Percentiles rank a stretch among this genome's conserved stretches.
Conservation (phyloP, 1,140 invertebrate species). For the Manduca sexta region DNA sequence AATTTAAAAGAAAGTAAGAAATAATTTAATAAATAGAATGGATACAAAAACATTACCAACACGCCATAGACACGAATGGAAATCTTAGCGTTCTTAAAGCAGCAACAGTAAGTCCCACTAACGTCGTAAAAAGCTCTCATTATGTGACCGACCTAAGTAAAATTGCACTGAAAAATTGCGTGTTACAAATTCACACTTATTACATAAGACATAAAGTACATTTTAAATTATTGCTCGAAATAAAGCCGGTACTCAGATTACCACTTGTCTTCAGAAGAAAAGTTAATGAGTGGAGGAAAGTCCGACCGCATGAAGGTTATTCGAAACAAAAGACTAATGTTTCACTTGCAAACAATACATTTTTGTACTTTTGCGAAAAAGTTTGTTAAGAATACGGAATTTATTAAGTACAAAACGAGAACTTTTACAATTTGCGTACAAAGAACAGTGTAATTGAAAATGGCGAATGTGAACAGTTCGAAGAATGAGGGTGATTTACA, state of each 20-base stretch:
- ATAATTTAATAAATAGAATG: too few relatives aligned
- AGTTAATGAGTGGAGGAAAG: slow-evolving; percentile 38
- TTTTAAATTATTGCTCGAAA: neutral
- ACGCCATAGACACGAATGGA: too few relatives aligned
- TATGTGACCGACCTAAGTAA: slow-evolving; percentile 25
- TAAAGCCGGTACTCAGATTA: slow-evolving; percentile 22
- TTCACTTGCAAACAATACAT: slow-evolving; percentile 28
- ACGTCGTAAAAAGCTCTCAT: slow-evolving; percentile 19
- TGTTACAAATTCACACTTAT: neutral
- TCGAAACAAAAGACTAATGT: slow-evolving; percentile 37
- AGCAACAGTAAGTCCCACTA: slow-evolving; percentile 1
- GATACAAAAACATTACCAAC: too few relatives aligned
- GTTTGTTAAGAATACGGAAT: slow-evolving; percentile 6
- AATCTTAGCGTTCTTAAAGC: too few relatives aligned
- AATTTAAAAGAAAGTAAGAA: too few relatives aligned
- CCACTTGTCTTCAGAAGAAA: slow-evolving; percentile 29
- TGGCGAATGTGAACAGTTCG: too few relatives aligned
- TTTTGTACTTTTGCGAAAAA: slow-evolving; percentile 14
- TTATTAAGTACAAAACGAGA: neutral
- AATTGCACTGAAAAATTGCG: slow-evolving; percentile 3
- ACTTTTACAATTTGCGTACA: too few relatives aligned
- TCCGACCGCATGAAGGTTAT: slow-evolving; percentile 24
- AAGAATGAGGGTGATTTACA: too few relatives aligned
- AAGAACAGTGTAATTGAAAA: too few relatives aligned
- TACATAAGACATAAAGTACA: neutral